Percentiles rank a stretch among this genome's conserved stretches.
Evolutionary conservation across 2,797 vertebrate species (phyloP).

Genomic region (Myiothlypis chrysogaster): DNA sequence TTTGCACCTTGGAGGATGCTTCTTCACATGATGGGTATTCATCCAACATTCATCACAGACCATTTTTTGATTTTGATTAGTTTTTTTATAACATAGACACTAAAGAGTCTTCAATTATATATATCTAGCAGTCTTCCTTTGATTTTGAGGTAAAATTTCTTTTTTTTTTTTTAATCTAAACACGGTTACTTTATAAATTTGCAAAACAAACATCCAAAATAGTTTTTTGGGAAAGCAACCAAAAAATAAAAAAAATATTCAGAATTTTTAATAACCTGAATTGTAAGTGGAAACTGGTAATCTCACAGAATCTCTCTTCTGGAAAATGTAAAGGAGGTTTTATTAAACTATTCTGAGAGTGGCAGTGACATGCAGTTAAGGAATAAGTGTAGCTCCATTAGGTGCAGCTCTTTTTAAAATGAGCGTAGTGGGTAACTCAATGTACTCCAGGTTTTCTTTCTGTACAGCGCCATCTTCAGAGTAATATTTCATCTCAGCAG

Average conservation of each 20-base stretch:
- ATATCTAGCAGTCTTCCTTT: neutral
- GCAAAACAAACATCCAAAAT: neutral
- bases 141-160: neutral
- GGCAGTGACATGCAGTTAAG: neutral
- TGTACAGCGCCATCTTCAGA: slow-evolving; percentile 24
- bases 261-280: neutral
- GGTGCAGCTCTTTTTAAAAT: neutral
- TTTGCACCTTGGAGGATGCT: neutral
- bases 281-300: neutral
- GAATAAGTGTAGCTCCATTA: neutral
- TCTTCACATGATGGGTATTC: neutral
- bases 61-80: neutral
- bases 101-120: neutral
- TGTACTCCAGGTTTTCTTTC: slow-evolving; percentile 6
- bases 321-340: neutral
- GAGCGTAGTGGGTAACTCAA: neutral
- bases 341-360: neutral
- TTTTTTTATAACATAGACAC: neutral
- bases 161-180: neutral
- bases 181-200: neutral
- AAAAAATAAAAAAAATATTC: neutral
- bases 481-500: slow-evolving; percentile 50
- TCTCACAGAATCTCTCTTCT: neutral
- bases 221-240: neutral
- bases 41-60: neutral